A percentile compares a stretch with the other conserved stretches of the same genome.
These are phyloP conservation scores for Streblospio benedicti DNA, from an alignment of 1,140 invertebrate genomes.

Conservation along the genomic window DNA sequence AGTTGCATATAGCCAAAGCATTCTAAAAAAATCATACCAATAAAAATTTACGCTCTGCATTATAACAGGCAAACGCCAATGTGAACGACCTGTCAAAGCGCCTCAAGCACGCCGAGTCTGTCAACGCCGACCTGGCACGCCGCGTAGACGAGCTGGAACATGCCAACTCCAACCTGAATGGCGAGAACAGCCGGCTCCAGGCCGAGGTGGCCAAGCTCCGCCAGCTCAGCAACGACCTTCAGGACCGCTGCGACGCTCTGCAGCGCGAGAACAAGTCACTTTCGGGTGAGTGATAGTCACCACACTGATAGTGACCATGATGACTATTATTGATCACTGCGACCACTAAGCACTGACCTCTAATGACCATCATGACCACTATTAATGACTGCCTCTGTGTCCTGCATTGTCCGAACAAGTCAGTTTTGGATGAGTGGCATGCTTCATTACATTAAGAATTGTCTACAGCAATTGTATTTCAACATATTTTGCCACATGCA, in stretches of 20 bases:
- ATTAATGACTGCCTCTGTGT: too few species aligned
- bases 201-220: slow-evolving; percentile 37
- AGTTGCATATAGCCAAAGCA: too few species aligned
- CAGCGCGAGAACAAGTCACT: slow-evolving; percentile 44
- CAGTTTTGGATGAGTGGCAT: background rate
- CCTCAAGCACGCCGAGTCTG: slow-evolving; percentile 42
- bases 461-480: background rate
- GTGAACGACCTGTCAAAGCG: slow-evolving; percentile 28
- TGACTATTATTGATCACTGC: background rate
- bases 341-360: background rate
- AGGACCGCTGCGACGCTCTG: slow-evolving; percentile 40
- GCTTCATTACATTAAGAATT: background rate
- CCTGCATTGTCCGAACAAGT: background rate
- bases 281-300: slow-evolving; percentile 28
- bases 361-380: background rate
- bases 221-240: slow-evolving; percentile 37
- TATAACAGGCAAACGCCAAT: slow-evolving; percentile 16
- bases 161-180: slow-evolving; percentile 32
- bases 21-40: background rate
- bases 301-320: background rate
- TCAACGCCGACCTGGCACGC: slow-evolving; percentile 35
- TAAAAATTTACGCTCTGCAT: background rate
- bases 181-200: slow-evolving; percentile 39
- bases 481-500: too few species aligned
- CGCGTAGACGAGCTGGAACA: slow-evolving; percentile 36